Evolutionary conservation across 2,113 vertebrate genomes (phyloP), one percentile per base, ranked within the genome.

Genomic region (Bubalus kerabau): DNA sequence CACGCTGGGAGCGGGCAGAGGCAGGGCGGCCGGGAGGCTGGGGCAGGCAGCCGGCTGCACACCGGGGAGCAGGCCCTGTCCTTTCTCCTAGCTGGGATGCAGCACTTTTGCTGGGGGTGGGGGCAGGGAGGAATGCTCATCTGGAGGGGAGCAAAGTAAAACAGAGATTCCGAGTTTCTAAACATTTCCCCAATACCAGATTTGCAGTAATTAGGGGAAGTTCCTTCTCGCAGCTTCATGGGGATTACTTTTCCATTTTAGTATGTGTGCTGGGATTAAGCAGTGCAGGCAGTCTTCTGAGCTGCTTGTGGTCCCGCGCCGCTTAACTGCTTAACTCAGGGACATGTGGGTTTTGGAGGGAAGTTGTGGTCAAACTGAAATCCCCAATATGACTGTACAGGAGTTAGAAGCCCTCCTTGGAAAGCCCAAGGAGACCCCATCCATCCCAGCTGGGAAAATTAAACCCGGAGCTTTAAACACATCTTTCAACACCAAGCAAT

Each of bases 331-430:
- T 95, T 80, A 90, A 81, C 89, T 96, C 64, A 14, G 78, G 60
- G 86, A 67, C 36, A 15, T 26, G 28, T 96, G 86, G 80, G 71
- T 85, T 91, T 80, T 48, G 62, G 87, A 94, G 97, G 95, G 97
- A 98, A 98, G 97, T 95, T 97, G 88, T 84, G 91, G 93, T 95
- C 81, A 97, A 97, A 98, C 78, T 11, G 93, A 98, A 98, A 97
- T 94, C 80, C 67, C 88, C 74, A 59, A 81, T 76, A 54, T 95
- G 97, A 98, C 80, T 80, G 28, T 81, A 36, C 7, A 21, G 78
- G 82, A 92, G 54, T 94, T 48, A 95, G 67, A 97, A 95, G 46
- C 52, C 74, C 85, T 91, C 90, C 50, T 48, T 80, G 95, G 96
- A 97, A 98, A 97, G 94, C 92, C 96, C 91, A 95, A 30, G 40